Percentiles rank a stretch among this genome's conserved stretches.
phyloP scores from a whole-genome alignment of 2,888 invertebrate species.

The Strigamia transsilvanica region DNA sequence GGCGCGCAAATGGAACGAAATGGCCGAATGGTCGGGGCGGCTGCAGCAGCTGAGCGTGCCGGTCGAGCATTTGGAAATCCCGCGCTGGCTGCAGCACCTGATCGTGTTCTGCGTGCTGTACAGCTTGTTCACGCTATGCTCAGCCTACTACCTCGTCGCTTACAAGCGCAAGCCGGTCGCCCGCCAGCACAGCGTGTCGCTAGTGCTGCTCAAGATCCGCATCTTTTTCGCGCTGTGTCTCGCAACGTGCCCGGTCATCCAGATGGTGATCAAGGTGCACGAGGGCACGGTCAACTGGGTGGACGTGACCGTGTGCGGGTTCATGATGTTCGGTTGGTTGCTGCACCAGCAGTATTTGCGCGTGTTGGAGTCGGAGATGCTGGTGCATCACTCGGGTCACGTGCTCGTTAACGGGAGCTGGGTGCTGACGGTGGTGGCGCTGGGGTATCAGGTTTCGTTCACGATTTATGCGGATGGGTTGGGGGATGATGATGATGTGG shows the following conservation, averaged over 20 bases:
- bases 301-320: neutral
- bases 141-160: neutral
- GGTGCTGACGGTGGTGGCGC: constrained; percentile 34
- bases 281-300: neutral
- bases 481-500: neutral
- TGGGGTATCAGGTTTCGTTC: constrained; percentile 8
- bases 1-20: constrained; percentile 5
- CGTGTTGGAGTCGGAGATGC: neutral
- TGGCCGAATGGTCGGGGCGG: neutral
- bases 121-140: neutral
- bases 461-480: neutral
- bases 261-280: constrained; percentile 22
- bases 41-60: neutral
- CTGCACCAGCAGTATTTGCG: constrained; percentile 39
- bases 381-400: neutral
- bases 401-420: neutral
- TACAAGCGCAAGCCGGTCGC: neutral
- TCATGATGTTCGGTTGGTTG: constrained; percentile 50
- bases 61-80: neutral
- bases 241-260: neutral
- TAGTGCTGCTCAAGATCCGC: neutral
- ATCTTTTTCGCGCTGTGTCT: neutral
- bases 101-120: constrained; percentile 31
- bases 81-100: constrained; percentile 40
- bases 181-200: neutral